Evolutionary conservation across 2,888 invertebrate genomes (phyloP).

Genomic region (Lepetodrilus schrolli): DNA sequence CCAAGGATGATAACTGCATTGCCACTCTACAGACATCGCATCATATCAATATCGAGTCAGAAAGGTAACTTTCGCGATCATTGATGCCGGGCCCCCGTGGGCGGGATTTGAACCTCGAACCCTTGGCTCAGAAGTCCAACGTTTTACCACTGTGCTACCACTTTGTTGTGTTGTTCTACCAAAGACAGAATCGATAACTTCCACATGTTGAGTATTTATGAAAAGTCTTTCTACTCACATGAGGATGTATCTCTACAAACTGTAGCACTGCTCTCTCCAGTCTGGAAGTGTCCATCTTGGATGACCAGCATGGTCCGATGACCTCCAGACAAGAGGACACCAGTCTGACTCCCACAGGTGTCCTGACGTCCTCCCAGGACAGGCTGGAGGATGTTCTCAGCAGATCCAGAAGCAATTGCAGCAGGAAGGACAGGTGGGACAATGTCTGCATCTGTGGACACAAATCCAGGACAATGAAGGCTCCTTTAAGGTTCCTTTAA

Average conservation of each 20-base stretch:
- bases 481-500: too few relatives aligned
- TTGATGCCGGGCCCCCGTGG: too few relatives aligned
- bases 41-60: too few relatives aligned
- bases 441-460: not conserved
- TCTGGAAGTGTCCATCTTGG: not conserved
- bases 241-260: not conserved
- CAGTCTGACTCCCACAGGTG: not conserved
- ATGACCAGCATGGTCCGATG: not conserved
- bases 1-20: too few relatives aligned
- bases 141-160: too few relatives aligned
- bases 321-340: not conserved
- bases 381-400: constrained; percentile 1
- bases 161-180: too few relatives aligned
- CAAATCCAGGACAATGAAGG: too few relatives aligned
- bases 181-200: too few relatives aligned
- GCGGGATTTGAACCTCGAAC: too few relatives aligned
- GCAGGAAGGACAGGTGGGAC: not conserved
- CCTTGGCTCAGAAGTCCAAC: too few relatives aligned
- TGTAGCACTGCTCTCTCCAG: not conserved
- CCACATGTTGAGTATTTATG: too few relatives aligned
- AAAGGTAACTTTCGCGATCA: not conserved
- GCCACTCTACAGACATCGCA: too few relatives aligned
- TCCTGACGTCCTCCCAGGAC: not conserved
- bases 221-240: not conserved
- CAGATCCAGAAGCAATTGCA: not conserved